These are phyloP conservation scores for Delia radicum DNA, from an alignment of 1,140 invertebrate species.

Conservation along the genomic window DNA sequence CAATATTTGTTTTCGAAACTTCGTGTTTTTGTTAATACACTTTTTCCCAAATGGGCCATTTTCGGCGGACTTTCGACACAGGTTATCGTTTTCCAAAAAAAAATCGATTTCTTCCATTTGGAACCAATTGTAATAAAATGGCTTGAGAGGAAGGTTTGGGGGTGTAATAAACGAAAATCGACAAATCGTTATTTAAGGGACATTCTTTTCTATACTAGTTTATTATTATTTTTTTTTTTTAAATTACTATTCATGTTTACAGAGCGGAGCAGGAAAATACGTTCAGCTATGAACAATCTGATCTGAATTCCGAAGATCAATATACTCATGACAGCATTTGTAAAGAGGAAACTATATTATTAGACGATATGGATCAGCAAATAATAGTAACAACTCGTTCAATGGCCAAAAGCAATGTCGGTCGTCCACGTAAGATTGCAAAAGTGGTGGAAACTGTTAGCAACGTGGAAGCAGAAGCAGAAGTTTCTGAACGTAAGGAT, in stretches of 20 bases:
- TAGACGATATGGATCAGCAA: background rate
- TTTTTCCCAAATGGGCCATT: no score
- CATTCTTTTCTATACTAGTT: no score
- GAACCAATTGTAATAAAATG: no score
- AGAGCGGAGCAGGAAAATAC: slow-evolving; percentile 19
- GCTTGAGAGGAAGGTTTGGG: no score
- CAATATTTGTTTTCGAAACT: background rate
- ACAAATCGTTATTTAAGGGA: no score
- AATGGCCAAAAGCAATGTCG: background rate
- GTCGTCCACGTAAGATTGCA: background rate
- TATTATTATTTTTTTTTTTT: background rate
- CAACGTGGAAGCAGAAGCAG: background rate
- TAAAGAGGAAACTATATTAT: slow-evolving; percentile 18
- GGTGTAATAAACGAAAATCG: no score
- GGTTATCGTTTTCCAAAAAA: no score
- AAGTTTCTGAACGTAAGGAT: slow-evolving; percentile 36
- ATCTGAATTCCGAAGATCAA: slow-evolving; percentile 15
- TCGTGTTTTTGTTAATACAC: no score
- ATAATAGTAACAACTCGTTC: background rate
- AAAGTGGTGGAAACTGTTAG: background rate
- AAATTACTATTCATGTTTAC: no score
- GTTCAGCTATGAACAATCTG: slow-evolving; percentile 25
- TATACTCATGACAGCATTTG: slow-evolving; percentile 19
- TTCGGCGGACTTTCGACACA: no score
- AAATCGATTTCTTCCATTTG: no score